Percentiles rank a stretch among this genome's conserved stretches.
Evolutionary conservation across 2,797 vertebrate species (phyloP).

Genomic region (Sparus aurata): DNA sequence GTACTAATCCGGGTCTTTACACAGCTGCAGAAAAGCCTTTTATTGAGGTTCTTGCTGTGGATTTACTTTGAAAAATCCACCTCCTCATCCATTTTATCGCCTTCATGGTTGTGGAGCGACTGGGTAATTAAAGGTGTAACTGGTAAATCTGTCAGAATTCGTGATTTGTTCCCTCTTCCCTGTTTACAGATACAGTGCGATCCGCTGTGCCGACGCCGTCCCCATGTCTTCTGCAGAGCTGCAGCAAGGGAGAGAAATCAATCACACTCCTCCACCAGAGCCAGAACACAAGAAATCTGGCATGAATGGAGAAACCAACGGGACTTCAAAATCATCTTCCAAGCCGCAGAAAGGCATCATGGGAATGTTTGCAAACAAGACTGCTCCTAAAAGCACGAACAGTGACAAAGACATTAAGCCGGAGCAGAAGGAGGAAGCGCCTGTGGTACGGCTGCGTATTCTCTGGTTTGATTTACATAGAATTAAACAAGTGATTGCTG

Average conservation of each 20-base stretch:
- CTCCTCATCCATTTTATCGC: not conserved
- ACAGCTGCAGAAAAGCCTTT: not conserved
- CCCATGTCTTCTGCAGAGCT: conserved; percentile 79
- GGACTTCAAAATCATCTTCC: conserved; percentile 68
- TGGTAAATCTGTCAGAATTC: not conserved
- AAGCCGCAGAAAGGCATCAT: conserved; percentile 91
- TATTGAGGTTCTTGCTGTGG: not conserved
- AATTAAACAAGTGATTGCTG: not conserved
- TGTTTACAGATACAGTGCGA: conserved; percentile 91
- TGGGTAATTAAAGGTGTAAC: not conserved
- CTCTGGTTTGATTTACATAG: not conserved
- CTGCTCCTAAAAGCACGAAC: conserved; percentile 82
- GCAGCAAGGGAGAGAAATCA: conserved; percentile 66
- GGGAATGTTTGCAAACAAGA: conserved; percentile 92
- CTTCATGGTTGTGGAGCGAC: not conserved
- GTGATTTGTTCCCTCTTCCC: not conserved
- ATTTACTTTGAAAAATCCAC: not conserved
- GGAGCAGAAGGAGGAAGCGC: conserved; percentile 84
- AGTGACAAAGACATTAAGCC: conserved; percentile 82
- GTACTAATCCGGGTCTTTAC: not conserved
- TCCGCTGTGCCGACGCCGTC: conserved; percentile 88
- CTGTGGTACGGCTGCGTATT: conserved; percentile 64
- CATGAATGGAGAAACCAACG: conserved; percentile 78
- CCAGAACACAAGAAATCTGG: conserved; percentile 50
- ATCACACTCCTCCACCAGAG: conserved; percentile 47